These are phyloP conservation scores for Halcyon smyrnensis DNA, from an alignment of 2,797 vertebrate genomes.

Conservation along the genomic window DNA sequence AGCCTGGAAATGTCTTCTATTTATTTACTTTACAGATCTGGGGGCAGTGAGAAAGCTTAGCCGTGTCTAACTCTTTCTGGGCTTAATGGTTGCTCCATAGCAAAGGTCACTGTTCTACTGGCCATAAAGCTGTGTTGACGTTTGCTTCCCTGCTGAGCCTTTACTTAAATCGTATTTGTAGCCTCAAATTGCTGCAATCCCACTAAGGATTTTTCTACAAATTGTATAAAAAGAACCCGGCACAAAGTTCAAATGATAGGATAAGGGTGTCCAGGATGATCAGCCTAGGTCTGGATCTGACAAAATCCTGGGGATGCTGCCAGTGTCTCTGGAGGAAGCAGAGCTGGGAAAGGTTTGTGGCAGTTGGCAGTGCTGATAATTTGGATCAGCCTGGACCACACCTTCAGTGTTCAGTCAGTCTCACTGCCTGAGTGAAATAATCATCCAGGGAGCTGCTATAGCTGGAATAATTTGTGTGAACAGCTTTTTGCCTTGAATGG, in stretches of 20 bases:
- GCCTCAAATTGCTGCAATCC: background rate
- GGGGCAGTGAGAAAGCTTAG: background rate
- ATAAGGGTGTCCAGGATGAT: background rate
- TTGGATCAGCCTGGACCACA: background rate
- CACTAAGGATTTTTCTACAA: background rate
- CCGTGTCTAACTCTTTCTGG: background rate
- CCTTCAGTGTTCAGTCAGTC: accelerated
- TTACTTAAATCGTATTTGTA: background rate
- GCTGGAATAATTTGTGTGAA: background rate
- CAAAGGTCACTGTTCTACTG: background rate
- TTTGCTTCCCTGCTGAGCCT: background rate
- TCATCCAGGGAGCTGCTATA: background rate
- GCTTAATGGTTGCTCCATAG: background rate
- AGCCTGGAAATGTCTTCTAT: background rate
- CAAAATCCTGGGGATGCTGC: accelerated
- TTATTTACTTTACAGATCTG: slow-evolving; percentile 12
- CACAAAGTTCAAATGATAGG: background rate
- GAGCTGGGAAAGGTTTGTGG: background rate
- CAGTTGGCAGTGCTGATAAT: background rate
- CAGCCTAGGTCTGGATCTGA: background rate
- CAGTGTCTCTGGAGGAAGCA: background rate
- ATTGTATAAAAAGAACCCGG: background rate
- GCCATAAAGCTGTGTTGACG: background rate
- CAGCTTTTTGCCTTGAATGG: background rate
- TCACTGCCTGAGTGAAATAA: background rate